Percentiles rank a stretch among this genome's conserved stretches.
phyloP scores from a whole-genome alignment of 1,140 invertebrate species.

The Trichonephila clavipes region DNA sequence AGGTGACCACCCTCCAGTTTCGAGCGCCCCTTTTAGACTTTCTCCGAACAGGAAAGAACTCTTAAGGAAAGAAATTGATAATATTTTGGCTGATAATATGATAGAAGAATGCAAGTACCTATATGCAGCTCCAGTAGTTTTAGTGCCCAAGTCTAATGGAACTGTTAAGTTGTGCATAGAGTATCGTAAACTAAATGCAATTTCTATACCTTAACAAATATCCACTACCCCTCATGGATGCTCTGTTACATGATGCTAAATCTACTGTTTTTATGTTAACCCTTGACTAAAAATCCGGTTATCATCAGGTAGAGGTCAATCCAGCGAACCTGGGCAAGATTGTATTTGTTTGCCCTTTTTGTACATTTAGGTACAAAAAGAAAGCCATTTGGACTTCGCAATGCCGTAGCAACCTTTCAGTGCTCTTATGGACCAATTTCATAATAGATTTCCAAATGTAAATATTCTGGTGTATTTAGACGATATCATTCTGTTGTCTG shows the following conservation, averaged over 20 bases:
- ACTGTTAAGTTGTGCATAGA: too few species aligned
- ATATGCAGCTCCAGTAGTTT: too few species aligned
- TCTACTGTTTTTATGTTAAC: neutral
- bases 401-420: neutral
- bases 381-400: neutral
- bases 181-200: neutral
- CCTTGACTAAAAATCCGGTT: neutral
- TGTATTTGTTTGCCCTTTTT: neutral
- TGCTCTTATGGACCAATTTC: neutral
- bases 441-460: neutral
- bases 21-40: neutral
- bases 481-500: neutral
- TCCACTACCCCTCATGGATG: neutral
- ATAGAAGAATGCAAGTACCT: too few species aligned
- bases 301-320: too few species aligned
- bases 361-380: too few species aligned
- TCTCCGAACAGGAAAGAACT: too few species aligned
- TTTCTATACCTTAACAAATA: neutral
- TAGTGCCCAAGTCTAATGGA: too few species aligned
- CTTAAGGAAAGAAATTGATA: neutral
- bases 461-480: neutral
- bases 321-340: neutral
- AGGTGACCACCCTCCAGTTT: neutral
- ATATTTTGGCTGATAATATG: too few species aligned
- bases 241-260: neutral